Conservation (phyloP, 2,113 vertebrate species). For the Galeopterus variegatus region DNA sequence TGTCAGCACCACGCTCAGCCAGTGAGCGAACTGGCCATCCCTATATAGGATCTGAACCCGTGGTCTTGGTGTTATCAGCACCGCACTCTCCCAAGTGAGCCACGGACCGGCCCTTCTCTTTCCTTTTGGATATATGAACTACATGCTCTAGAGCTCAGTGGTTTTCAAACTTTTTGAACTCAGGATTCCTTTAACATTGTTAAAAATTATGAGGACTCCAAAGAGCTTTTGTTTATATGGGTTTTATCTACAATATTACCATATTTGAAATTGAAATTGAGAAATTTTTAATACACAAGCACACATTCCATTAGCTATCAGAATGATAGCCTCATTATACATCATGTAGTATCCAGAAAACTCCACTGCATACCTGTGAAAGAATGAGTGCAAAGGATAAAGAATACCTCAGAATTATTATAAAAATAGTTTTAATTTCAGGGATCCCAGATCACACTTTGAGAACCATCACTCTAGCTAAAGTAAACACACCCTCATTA, state of each 20-base stretch:
- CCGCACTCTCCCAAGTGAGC: too few species aligned
- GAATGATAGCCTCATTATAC: neutral
- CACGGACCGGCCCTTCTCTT: neutral
- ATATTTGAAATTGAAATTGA: constrained; percentile 61
- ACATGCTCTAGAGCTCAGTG: neutral
- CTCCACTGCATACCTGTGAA: neutral
- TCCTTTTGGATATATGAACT: constrained; percentile 31
- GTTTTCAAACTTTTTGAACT: constrained; percentile 48
- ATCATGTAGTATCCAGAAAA: neutral
- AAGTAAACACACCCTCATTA: constrained; percentile 8
- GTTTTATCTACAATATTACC: constrained; percentile 34
- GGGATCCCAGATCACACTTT: neutral
- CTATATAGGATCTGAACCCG: too few species aligned
- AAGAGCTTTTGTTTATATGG: constrained; percentile 23
- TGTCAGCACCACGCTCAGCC: too few species aligned
- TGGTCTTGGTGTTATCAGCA: too few species aligned
- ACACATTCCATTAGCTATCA: neutral
- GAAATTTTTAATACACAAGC: constrained; percentile 6
- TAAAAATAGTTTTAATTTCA: neutral
- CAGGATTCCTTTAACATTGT: constrained; percentile 31
- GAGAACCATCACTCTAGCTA: neutral
- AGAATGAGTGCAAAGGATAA: constrained; percentile 48
- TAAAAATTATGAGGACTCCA: neutral
- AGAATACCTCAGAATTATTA: neutral
- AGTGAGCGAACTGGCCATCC: too few species aligned